phyloP scores from a whole-genome alignment of 1,140 invertebrate genomes.

The Sinella curviseta region DNA sequence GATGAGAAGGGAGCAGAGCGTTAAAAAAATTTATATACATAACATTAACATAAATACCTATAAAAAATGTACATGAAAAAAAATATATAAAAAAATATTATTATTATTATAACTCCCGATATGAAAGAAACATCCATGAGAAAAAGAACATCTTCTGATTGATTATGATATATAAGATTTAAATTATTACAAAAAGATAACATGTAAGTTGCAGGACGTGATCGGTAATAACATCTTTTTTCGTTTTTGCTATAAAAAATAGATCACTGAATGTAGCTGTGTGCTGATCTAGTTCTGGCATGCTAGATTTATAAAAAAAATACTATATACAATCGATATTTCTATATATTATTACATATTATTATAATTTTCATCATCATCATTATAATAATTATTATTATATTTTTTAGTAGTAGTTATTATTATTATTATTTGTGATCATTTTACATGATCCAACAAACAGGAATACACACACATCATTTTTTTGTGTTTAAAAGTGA shows the following conservation, averaged over 20 bases:
- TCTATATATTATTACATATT: not conserved
- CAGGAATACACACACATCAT: slow-evolving; percentile 25
- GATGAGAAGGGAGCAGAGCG: not conserved
- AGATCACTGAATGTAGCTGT: not conserved
- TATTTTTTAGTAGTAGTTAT: not conserved
- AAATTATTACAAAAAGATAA: too few relatives aligned
- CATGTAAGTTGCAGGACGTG: slow-evolving; percentile 10
- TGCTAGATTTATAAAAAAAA: not conserved
- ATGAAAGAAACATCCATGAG: too few relatives aligned
- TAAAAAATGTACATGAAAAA: not conserved
- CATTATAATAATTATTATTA: not conserved
- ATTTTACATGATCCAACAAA: slow-evolving; percentile 19
- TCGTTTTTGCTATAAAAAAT: too few relatives aligned
- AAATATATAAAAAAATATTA: not conserved
- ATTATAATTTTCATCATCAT: too few relatives aligned
- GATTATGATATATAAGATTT: too few relatives aligned
- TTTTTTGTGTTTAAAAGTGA: slow-evolving; percentile 6
- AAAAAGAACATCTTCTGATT: too few relatives aligned
- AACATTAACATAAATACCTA: too few relatives aligned
- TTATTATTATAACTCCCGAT: too few relatives aligned
- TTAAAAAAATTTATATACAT: slow-evolving; percentile 13
- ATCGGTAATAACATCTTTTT: not conserved
- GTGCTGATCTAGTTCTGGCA: not conserved
- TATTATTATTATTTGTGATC: slow-evolving; percentile 10
- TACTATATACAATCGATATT: slow-evolving; percentile 2